A percentile compares a stretch with the other conserved stretches of the same genome.
Evolutionary conservation across 2,113 vertebrate species (phyloP).

Genomic region (Cheirogaleus medius): DNA sequence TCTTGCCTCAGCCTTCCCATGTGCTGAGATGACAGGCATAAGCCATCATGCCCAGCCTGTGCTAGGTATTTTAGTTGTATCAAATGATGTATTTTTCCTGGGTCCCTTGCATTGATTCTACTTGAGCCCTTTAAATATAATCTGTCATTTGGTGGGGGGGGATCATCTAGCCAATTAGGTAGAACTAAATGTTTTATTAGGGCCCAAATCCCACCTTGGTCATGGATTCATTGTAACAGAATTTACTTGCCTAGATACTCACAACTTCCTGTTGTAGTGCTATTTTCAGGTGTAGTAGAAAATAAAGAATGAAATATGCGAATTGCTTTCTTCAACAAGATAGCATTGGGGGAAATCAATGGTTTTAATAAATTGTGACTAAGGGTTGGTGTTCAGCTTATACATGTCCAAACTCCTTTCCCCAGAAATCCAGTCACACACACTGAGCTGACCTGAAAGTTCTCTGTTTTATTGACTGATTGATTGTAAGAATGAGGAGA

Average conservation of each 20-base stretch:
- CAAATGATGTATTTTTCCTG: not conserved
- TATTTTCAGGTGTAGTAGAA: not conserved
- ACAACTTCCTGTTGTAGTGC: not conserved
- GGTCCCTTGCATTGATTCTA: not conserved
- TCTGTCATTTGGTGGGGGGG: not conserved
- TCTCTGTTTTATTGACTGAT: not conserved
- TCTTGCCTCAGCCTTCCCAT: too few species aligned
- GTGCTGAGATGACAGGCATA: too few species aligned
- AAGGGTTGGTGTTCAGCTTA: not conserved
- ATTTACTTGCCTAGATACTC: not conserved
- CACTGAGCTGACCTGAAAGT: not conserved
- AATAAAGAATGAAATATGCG: not conserved
- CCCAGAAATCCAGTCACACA: not conserved
- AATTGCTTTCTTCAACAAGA: not conserved
- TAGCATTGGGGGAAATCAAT: not conserved
- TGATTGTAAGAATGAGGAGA: not conserved
- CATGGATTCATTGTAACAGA: not conserved
- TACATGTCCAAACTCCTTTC: not conserved
- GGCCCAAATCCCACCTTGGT: not conserved
- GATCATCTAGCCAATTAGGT: not conserved
- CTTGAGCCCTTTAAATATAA: not conserved
- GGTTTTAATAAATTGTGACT: constrained; percentile 9
- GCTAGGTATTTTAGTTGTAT: not conserved
- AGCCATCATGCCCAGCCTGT: not conserved
- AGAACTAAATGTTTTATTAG: not conserved